Evolutionary conservation across 2,888 invertebrate genomes (phyloP).

Genomic region (Pilophorus perplexus): DNA sequence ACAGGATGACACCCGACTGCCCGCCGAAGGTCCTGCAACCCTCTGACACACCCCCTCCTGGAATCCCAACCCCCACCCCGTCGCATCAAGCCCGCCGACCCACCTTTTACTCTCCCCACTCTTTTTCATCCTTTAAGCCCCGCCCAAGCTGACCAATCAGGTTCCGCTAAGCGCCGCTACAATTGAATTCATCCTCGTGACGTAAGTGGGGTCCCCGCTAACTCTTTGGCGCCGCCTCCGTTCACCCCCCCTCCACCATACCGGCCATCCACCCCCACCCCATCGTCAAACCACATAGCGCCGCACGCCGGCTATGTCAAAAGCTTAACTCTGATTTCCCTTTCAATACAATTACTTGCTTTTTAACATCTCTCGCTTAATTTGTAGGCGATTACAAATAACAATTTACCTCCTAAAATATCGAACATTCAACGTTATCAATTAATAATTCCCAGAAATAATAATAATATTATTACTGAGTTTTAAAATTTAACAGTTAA

Average conservation of each 20-base stretch:
- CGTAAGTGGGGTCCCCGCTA: constrained; percentile 34
- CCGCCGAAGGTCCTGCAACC: constrained; percentile 11
- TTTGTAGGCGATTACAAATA: too few relatives aligned
- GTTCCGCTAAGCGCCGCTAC: constrained; percentile 24
- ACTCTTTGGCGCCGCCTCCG: constrained; percentile 31
- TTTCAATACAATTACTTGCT: constrained; percentile 44
- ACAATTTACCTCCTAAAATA: too few relatives aligned
- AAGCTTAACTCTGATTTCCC: constrained; percentile 46
- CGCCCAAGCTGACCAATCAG: constrained; percentile 36
- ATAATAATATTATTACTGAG: too few relatives aligned
- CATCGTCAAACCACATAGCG: too few relatives aligned
- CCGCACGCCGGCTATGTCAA: too few relatives aligned
- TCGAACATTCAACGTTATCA: too few relatives aligned
- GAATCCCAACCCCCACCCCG: constrained; percentile 32
- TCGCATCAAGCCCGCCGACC: constrained; percentile 32
- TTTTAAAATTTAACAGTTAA: too few relatives aligned
- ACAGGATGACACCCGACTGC: constrained; percentile 37
- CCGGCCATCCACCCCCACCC: constrained; percentile 30
- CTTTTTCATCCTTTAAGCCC: constrained; percentile 6
- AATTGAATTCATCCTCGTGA: constrained; percentile 39
- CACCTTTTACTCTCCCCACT: constrained; percentile 14
- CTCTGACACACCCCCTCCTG: constrained; percentile 36
- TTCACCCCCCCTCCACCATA: constrained; percentile 23
- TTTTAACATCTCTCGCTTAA: constrained; percentile 44
- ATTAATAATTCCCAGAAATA: too few relatives aligned